Percentiles rank a stretch among this genome's conserved stretches.
These are phyloP conservation scores for Nemopilema nomurai DNA, from an alignment of 30 jellyfish, hydroid and myxozoan species.

Conservation along the genomic window DNA sequence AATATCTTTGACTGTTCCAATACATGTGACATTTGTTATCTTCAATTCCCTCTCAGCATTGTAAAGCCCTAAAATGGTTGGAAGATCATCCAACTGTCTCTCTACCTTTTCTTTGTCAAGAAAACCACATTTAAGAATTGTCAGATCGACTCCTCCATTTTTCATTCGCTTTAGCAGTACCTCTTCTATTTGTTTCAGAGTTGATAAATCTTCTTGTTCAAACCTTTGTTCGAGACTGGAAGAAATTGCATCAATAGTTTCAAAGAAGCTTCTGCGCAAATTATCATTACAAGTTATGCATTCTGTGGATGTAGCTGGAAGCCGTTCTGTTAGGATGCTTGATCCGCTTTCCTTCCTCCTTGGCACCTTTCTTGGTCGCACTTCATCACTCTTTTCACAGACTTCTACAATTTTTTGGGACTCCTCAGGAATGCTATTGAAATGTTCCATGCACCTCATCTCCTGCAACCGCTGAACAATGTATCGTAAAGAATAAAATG, in stretches of 20 bases:
- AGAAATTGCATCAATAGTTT: conserved; percentile 10
- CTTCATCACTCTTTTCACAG: neutral
- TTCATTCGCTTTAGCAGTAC: conserved; percentile 7
- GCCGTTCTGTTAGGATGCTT: conserved; percentile 26
- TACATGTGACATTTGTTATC: conserved; percentile 11
- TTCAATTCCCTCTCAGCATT: conserved; percentile 8
- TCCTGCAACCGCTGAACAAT: conserved; percentile 49
- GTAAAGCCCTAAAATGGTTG: conserved; percentile 22
- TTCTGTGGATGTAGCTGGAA: conserved; percentile 19
- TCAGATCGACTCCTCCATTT: conserved; percentile 31
- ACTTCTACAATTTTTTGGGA: conserved; percentile 9
- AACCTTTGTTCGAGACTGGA: conserved; percentile 41
- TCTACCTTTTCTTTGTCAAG: conserved; percentile 11
- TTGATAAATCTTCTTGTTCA: conserved; percentile 24
- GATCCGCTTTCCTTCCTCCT: conserved; percentile 23
- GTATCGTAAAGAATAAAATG: conserved; percentile 43
- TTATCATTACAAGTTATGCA: conserved; percentile 14
- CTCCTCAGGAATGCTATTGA: conserved; percentile 41
- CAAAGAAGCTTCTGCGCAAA: conserved; percentile 27
- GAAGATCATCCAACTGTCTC: conserved; percentile 26
- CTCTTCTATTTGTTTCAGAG: conserved; percentile 6
- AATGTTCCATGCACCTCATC: conserved; percentile 31
- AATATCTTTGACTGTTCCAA: conserved; percentile 14
- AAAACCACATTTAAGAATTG: conserved; percentile 26
- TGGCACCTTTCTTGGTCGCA: conserved; percentile 6